Conservation (phyloP, 2,113 vertebrate species). For the Mustela lutreola region DNA sequence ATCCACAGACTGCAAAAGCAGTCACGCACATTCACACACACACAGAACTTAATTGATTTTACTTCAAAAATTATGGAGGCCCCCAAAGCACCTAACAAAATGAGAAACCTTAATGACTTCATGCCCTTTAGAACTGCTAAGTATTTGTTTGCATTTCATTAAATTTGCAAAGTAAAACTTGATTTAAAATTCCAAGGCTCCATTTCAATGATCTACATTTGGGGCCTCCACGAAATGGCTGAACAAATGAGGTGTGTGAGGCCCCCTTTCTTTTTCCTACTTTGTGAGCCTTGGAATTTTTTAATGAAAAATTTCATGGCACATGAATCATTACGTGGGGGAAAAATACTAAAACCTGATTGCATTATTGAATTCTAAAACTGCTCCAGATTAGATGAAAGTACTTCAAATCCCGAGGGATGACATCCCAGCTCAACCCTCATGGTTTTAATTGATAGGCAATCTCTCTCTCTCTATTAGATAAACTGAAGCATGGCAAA, state of each 20-base stretch:
- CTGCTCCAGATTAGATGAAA: constrained; percentile 43
- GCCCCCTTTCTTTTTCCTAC: constrained; percentile 74
- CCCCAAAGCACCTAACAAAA: constrained; percentile 76
- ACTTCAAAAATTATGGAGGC: constrained; percentile 64
- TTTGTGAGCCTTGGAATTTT: constrained; percentile 78
- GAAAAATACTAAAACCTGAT: constrained; percentile 73
- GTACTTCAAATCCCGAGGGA: neutral
- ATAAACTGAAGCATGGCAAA: neutral
- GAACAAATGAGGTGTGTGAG: constrained; percentile 77
- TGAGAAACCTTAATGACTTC: constrained; percentile 80
- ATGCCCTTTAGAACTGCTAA: constrained; percentile 74
- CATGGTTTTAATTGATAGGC: neutral
- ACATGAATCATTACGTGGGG: constrained; percentile 71
- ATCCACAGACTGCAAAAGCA: neutral
- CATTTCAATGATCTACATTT: constrained; percentile 71
- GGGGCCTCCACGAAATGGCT: constrained; percentile 73
- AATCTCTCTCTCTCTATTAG: neutral
- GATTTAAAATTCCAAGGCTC: constrained; percentile 76
- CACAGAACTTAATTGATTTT: constrained; percentile 69
- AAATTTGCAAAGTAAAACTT: constrained; percentile 77
- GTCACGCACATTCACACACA: neutral
- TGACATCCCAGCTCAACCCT: neutral
- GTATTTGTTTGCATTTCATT: constrained; percentile 81
- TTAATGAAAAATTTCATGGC: constrained; percentile 85
- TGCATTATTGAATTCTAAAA: constrained; percentile 76